Percentiles rank a stretch among this genome's conserved stretches.
Conservation (phyloP, 1,140 invertebrate genomes). For the Drosophila tsacasi region DNA sequence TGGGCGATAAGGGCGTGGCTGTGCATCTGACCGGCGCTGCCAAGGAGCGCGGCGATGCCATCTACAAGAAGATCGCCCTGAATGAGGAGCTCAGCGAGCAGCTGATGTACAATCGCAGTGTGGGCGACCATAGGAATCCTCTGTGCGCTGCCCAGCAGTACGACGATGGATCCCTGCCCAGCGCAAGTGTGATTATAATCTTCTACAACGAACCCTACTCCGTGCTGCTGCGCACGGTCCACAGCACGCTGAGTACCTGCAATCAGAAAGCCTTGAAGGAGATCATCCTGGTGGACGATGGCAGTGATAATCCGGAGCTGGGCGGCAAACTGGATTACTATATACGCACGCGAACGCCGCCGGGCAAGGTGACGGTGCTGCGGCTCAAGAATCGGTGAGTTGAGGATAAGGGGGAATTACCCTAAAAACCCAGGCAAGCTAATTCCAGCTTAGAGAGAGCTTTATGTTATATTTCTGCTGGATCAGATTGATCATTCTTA, state of each 20-base stretch:
- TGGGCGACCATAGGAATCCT: conserved; percentile 87
- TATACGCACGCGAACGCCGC: conserved; percentile 88
- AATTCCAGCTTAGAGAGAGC: neutral
- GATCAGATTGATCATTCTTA: neutral
- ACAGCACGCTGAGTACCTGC: conserved; percentile 94
- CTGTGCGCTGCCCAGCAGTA: conserved; percentile 85
- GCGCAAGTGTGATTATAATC: conserved; percentile 91
- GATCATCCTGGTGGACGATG: conserved; percentile 96
- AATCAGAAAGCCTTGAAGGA: conserved; percentile 90
- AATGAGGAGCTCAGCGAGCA: conserved; percentile 93
- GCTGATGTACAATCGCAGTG: conserved; percentile 90
- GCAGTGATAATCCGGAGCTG: conserved; percentile 91
- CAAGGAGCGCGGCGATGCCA: conserved; percentile 87
- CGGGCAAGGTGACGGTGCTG: conserved; percentile 90
- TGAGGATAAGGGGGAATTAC: neutral
- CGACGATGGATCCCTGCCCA: conserved; percentile 85
- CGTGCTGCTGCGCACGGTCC: conserved; percentile 93
- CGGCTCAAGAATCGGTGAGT: conserved; percentile 90
- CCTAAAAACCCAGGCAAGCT: neutral
- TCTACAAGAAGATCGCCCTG: conserved; percentile 92
- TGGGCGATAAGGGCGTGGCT: conserved; percentile 89
- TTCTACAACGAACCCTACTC: conserved; percentile 96
- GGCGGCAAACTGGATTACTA: conserved; percentile 92
- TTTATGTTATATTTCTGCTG: neutral
- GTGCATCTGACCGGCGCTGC: conserved; percentile 87